Base-by-base conservation (phyloP, 2,113 vertebrate genomes). In the Calyptomena viridis region DNA sequence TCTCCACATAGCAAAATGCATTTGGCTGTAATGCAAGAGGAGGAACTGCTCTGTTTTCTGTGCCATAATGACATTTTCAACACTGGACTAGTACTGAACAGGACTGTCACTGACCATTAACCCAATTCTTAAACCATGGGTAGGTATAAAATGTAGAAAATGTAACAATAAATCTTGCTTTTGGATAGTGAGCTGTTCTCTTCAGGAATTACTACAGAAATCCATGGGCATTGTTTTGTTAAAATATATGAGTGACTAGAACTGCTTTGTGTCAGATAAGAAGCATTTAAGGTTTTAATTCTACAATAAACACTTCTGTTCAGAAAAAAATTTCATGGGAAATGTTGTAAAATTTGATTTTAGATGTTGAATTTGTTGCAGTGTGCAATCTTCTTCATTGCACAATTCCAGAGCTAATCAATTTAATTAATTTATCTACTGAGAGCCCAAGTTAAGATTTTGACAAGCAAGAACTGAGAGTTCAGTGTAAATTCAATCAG, bases 151-250 rank as follows among this genome's bases (percentile, higher is more conserved):
- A 35, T 16, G 21, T 31, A 53, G 44, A 60, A 55, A 77, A 74
- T 11, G 25, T 16, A 59, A 53, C 44, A 33, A 27, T 25, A 53
- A 28, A 35, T 82, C 86, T 94, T 96, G 94, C 84, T 96, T 66
- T 17, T 95, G 71, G 93, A 84, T 58, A 92, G 74, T 31, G 82
- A 94, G 39, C 20, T 86, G 18, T 81, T 55, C 50, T 87, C 75
- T 89, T 74, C n/a, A 71, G 82, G 64, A 91, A 91, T 69, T 77
- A 80, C 44, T 77, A 83, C 77, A 91, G 50, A 80, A 78, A 84
- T 79, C 95, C 94, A 4, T 35, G 56, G 14, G 14, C 33, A 46
- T 35, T 76, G 63, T 35, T 76, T 56, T 64, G 66, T 71, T 62
- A 69, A 82, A 28, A 33, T 14, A 56, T 15, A 46, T 30, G n/a